phyloP scores from a whole-genome alignment of 2,888 invertebrate species.

The Cerastis leucographa region DNA sequence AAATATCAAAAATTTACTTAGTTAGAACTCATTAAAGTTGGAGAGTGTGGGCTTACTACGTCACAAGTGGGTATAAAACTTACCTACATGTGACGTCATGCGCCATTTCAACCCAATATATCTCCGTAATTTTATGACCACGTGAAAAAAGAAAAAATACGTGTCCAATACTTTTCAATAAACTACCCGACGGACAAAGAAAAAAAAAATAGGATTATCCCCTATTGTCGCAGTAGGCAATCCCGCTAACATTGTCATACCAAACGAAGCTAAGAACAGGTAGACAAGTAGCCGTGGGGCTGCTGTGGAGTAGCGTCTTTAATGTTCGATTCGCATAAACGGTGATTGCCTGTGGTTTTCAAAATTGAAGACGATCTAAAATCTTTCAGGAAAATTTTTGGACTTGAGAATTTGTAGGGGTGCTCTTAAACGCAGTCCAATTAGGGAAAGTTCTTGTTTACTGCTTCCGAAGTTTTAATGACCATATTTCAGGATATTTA shows the following conservation, averaged over 20 bases:
- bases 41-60: too few species aligned
- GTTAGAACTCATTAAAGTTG: too few species aligned
- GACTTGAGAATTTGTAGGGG: background rate
- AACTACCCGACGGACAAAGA: too few species aligned
- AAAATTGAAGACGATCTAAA: background rate
- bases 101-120: too few species aligned
- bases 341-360: constrained; percentile 1
- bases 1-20: too few species aligned
- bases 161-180: too few species aligned
- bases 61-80: too few species aligned
- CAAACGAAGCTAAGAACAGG: background rate
- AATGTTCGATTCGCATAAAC: constrained; percentile 6
- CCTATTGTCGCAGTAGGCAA: background rate
- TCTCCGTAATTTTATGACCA: too few species aligned
- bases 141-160: too few species aligned
- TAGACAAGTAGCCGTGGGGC: background rate
- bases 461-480: background rate
- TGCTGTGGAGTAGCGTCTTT: background rate
- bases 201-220: too few species aligned
- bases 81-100: too few species aligned
- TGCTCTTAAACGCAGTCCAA: background rate
- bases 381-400: background rate
- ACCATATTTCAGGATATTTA: background rate
- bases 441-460: background rate
- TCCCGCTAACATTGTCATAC: background rate